Evolutionary conservation across 2,888 invertebrate species (phyloP), one percentile per base, ranked within the genome.

Genomic region (Selenia dentaria): DNA sequence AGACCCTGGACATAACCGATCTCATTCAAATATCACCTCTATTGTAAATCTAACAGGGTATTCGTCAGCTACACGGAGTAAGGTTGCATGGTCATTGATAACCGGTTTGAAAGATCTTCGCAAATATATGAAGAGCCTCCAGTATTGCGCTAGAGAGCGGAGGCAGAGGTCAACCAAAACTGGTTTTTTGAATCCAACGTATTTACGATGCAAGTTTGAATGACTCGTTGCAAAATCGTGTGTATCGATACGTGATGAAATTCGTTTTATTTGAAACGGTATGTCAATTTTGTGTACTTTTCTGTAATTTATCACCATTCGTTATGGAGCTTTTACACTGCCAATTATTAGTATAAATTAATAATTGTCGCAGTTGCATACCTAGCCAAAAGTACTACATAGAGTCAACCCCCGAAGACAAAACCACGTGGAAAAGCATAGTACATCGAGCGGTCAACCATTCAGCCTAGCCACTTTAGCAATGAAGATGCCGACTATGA

Each of bases 191-290:
- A 36, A 40, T 51, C 56, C 53, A 63, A 59, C 24, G 14, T 51
- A 54, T 62, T 72, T 70, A 66, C 61, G 67, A 65, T 63, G 63
- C 51, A 45, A 47, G 60, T 67, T 64, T 68, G 77, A 73, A 62
- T 71, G 75, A 67, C 57, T 57, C 27, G 58, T 65, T 76, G 71
- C 68, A 66, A 77, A 76, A 79, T 64, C 59, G 56, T 46, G 45
- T 51, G 54, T 62, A 54, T 57, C 43, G 53, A 45, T 39, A 13
- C 57, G 44, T 67, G 60, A 60, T 56, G 70, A 46, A 67, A 68
- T 64, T 62, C 59, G 62, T 57, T 51, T 16, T 4, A 16, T 55
- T 55, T 50, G n/a, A 29, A 13, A 22, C 6, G 22, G 6, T 3
- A 8, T 6, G 22, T 6, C 8, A 8, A 43, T 47, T 16, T 16